Evolutionary conservation across 2,888 invertebrate species (phyloP), one percentile per base, ranked within the genome.

Genomic region (Nematopogon swammerdamellus): DNA sequence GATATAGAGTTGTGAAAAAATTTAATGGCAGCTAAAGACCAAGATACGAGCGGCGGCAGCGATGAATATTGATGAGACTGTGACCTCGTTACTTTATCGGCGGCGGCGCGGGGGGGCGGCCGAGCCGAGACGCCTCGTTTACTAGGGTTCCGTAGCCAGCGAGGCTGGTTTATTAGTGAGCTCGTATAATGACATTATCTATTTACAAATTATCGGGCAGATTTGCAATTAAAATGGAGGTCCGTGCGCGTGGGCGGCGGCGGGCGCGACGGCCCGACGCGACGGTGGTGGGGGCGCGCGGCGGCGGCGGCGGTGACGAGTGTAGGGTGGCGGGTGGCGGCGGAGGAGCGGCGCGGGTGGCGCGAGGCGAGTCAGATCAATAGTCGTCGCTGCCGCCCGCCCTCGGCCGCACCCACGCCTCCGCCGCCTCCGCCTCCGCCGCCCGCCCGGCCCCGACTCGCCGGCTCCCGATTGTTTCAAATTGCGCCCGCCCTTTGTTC

Each of bases 141-240:
- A 36, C 25, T 25, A 6, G 8, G 4, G 8, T 25, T n/a, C n/a
- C n/a, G n/a, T n/a, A n/a, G n/a, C n/a, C n/a, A n/a, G n/a, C n/a
- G n/a, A n/a, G n/a, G n/a, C n/a, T n/a, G n/a, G 3, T 36, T 36
- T 36, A 36, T 36, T 36, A 36, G 36, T 36, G 36, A 36, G 36
- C 36, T 36, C 11, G 36, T 72, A 72, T 75, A 76, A 79, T 74
- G 64, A 70, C 65, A 73, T 75, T 79, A 77, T 77, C 76, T 77
- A 76, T 79, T 79, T 77, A 73, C 73, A 71, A 75, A 76, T 79
- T 76, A 77, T 76, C 79, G 70, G n/a, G 74, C 72, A 75, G 76
- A 79, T 79, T 77, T 77, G 75, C 79, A 79, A 79, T 79, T 79
- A 79, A 77, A 79, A 77, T 76, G 52, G 57, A 59, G 56, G 57